Conservation (phyloP, 2,888 invertebrate species). For the Slavum lentiscoides region DNA sequence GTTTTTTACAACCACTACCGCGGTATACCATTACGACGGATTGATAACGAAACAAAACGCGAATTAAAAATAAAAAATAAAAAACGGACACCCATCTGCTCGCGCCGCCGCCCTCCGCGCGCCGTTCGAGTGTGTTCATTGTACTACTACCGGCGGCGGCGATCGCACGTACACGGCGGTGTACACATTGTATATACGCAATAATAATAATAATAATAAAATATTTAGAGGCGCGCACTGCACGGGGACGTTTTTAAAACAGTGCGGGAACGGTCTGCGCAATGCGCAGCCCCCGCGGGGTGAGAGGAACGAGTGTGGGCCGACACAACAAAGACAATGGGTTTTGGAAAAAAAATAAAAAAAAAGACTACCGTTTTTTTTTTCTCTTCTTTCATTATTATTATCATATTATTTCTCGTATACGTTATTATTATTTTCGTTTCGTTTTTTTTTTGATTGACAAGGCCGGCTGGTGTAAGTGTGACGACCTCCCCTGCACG, state of each 20-base stretch:
- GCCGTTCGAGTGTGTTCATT: constrained; percentile 24
- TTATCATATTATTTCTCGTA: neutral
- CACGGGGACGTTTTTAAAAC: constrained; percentile 31
- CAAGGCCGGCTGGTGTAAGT: constrained; percentile 54
- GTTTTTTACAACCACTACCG: too few relatives aligned
- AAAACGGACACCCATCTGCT: constrained; percentile 34
- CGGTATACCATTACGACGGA: neutral
- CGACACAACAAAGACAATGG: constrained; percentile 52
- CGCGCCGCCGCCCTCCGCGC: neutral
- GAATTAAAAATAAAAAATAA: neutral
- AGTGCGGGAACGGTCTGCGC: neutral
- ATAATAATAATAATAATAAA: too few relatives aligned
- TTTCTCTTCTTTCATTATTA: constrained; percentile 18
- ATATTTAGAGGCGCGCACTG: neutral
- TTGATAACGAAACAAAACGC: neutral
- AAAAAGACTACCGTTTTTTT: constrained; percentile 42
- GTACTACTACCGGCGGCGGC: too few relatives aligned
- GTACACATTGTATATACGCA: too few relatives aligned
- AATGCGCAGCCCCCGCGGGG: constrained; percentile 40
- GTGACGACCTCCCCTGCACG: constrained; percentile 48
- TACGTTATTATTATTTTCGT: constrained; percentile 26
- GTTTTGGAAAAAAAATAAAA: neutral
- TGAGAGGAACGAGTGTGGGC: constrained; percentile 37
- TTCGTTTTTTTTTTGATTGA: constrained; percentile 38
- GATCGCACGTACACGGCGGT: too few relatives aligned